Base-by-base conservation (phyloP, 2,113 vertebrate genomes). In the Epinephelus moara region DNA sequence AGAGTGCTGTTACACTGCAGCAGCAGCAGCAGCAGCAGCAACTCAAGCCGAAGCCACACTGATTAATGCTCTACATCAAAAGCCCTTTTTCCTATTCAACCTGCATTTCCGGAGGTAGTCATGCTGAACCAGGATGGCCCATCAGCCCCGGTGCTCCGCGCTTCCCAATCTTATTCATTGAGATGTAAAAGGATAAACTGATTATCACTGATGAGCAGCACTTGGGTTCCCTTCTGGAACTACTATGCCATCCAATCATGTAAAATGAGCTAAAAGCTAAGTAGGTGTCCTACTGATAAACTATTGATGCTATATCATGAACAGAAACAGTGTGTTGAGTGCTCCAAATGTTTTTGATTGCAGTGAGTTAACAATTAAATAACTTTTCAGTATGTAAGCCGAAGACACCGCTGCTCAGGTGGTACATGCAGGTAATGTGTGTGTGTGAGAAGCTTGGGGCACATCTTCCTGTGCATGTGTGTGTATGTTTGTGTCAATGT, bases 191-290 rank as follows among this genome's bases (percentile, higher is more conserved):
- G 85, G 80, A 90, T 79, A 84, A 86, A 85, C 86, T 90, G 91
- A 89, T 91, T 87, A 88, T 84, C 82, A 17, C 60, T 89, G 83
- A 90, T 85, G 72, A 92, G 83, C 81, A 75, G 83, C 74, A 40
- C 68, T 81, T 62, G 69, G 62, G 75, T 80, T 83, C 61, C 37
- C 60, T 69, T 79, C 74, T 79, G 25, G 55, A 70, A 27, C 55
- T 47, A 47, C 62, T 33, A 18, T 88, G 91, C 94, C 93, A 95
- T 93, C 96, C 95, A 94, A 95, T 96, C 96, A 96, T 97, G 96
- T 95, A 96, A 96, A 95, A 95, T 96, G 96, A 96, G 96, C 95
- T 96, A 94, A 96, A 96, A 96, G 94, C 80, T 93, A 80, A 86
- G 83, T 50, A 75, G 92, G 53, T 93, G 92, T 91, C 80, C 61